phyloP scores from a whole-genome alignment of 2,888 invertebrate genomes.

The Actias luna region DNA sequence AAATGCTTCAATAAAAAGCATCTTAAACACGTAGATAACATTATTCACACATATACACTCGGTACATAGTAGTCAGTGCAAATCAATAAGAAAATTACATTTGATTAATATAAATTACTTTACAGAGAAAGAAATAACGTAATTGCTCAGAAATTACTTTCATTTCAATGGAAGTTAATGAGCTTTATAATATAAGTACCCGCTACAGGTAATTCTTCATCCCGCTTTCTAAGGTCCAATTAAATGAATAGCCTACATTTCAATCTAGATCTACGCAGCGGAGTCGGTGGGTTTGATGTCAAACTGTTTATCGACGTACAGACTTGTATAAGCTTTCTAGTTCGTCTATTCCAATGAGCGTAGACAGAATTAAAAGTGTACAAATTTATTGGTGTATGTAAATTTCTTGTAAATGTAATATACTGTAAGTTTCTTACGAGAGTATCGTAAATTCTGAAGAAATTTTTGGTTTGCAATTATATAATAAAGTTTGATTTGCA shows the following conservation, averaged over 20 bases:
- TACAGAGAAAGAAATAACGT: background rate
- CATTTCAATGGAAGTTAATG: background rate
- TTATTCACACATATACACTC: background rate
- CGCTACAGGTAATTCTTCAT: conserved; percentile 17
- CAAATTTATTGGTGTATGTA: background rate
- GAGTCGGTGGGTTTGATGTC: conserved; percentile 7
- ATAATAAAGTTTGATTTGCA: no score
- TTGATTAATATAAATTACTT: background rate
- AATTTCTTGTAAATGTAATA: no score
- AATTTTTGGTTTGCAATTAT: no score
- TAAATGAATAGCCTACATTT: conserved; percentile 19
- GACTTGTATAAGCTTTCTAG: background rate
- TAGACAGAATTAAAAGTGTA: background rate
- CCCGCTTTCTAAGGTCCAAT: conserved; percentile 19
- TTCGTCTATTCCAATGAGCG: background rate
- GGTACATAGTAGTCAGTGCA: background rate
- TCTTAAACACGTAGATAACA: background rate
- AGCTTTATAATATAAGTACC: conserved; percentile 13
- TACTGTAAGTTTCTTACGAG: no score
- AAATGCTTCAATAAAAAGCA: background rate
- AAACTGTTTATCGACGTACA: conserved; percentile 9
- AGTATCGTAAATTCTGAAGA: background rate
- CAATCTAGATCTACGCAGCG: conserved; percentile 14
- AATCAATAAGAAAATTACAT: conserved; percentile 2
- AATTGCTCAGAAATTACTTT: conserved; percentile 5